Evolutionary conservation across 2,888 invertebrate genomes (phyloP).

Genomic region (Podotricha telesiphe): DNA sequence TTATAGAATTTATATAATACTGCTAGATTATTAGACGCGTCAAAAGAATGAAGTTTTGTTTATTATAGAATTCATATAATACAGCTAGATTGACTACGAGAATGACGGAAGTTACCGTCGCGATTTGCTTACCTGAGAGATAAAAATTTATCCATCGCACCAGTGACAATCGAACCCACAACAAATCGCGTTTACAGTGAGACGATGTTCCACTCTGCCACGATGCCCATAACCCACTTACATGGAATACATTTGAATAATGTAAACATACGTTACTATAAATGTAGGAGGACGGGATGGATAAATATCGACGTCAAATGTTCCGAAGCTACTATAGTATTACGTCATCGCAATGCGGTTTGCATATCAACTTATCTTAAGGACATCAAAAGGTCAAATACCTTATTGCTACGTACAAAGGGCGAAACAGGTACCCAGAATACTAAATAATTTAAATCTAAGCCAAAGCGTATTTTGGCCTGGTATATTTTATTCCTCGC

Average conservation of each 20-base stretch:
- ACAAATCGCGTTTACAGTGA: too few relatives aligned
- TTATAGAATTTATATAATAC: not conserved
- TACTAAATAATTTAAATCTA: not conserved
- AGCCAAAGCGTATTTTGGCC: not conserved
- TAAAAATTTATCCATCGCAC: too few relatives aligned
- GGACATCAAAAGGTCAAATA: constrained; percentile 52
- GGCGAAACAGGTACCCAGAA: constrained; percentile 33
- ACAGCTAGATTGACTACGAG: too few relatives aligned
- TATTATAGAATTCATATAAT: not conserved
- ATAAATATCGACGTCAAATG: constrained; percentile 35
- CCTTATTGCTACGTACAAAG: constrained; percentile 41
- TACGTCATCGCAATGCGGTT: constrained; percentile 52
- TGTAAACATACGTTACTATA: constrained; percentile 22
- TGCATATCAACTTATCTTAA: constrained; percentile 50
- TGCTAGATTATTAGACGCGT: not conserved
- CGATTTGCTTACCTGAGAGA: too few relatives aligned
- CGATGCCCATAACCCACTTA: not conserved
- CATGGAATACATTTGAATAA: not conserved
- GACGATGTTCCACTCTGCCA: too few relatives aligned
- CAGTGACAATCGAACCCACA: too few relatives aligned
- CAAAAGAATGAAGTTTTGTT: not conserved
- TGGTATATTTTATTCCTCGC: not conserved
- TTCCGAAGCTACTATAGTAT: constrained; percentile 30
- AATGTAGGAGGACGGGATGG: constrained; percentile 11
- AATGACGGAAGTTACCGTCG: too few relatives aligned